Base-by-base conservation (phyloP, 2,797 vertebrate species). In the Ctenochaetus hawaiiensis region DNA sequence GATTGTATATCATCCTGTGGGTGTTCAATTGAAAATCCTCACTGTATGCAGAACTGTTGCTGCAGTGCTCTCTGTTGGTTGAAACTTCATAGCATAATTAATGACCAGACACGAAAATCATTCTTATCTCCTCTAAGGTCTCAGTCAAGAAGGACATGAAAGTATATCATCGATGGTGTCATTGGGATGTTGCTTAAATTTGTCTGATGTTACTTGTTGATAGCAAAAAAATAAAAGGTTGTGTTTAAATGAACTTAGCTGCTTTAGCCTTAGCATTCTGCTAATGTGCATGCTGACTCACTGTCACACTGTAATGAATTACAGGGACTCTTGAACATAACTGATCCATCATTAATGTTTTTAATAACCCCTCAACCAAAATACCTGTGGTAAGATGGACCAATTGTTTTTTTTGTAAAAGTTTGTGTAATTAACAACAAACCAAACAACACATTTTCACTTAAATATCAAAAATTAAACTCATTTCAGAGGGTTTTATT, bases 211-310 rank as follows among this genome's bases (percentile, higher is more conserved):
- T 41, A 17, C n/a, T 17, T 6, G 0, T 66, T 44, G 37, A 34
- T 34, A 34, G 0, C 30, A 34, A 30, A 34, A 22, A 44, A 12
- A 18, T 62, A n/a, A 20, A 16, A 61, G 37, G 43, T 37, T 67
- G 18, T 8, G 4, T 23, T 53, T 64, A 45, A n/a, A 23, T 60
- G 17, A 22, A 59, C 30, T 59, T 34, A 63, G 16, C 59, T 71
- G 47, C 13, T 54, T 34, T 41, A 41, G 37, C 52, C 7, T 60
- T 34, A 41, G 16, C 20, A 39, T 34, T 12, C 45, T 39, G 2
- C 14, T 54, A 7, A 8, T 39, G n/a, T 47, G 53, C 39, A 41
- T 41, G 39, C 39, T 9, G 39, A 12, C 39, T 9, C 39, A 41
- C 39, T 41, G 39, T 47, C 13, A 20, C 20, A 23, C 47, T 20